These are phyloP conservation scores for Psittacula cyanocephala DNA, from an alignment of 2,113 vertebrate genomes.

Conservation along the genomic window DNA sequence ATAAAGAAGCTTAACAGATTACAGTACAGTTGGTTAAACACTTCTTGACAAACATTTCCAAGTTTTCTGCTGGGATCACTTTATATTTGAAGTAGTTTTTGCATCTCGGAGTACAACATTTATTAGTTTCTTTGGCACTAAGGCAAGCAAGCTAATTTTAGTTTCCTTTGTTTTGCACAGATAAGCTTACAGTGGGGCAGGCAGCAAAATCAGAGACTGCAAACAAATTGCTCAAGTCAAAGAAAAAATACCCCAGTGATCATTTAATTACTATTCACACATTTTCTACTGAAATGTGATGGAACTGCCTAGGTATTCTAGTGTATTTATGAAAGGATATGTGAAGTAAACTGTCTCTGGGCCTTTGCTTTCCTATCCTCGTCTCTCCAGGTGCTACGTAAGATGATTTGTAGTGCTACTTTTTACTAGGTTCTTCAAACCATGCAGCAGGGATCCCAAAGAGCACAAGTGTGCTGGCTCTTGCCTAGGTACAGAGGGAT, in stretches of 20 bases:
- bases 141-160: slow-evolving; percentile 3
- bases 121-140: background rate
- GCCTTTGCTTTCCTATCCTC: background rate
- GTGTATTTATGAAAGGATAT: background rate
- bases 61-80: background rate
- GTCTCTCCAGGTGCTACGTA: background rate
- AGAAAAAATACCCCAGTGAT: background rate
- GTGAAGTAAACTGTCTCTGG: background rate
- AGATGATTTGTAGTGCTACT: background rate
- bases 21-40: background rate
- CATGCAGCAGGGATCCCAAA: background rate
- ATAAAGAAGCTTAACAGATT: background rate
- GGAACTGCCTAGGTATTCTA: background rate
- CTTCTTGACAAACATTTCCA: background rate
- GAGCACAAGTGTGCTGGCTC: background rate
- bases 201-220: background rate
- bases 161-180: background rate
- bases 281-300: background rate
- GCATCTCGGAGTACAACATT: background rate
- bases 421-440: background rate
- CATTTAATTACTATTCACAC: background rate
- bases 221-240: background rate
- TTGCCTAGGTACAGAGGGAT: background rate
- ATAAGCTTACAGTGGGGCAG: background rate
- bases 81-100: slow-evolving; percentile 7